Percentiles rank a stretch among this genome's conserved stretches.
phyloP scores from a whole-genome alignment of 2,888 invertebrate species.

The Yponomeuta evonymella region DNA sequence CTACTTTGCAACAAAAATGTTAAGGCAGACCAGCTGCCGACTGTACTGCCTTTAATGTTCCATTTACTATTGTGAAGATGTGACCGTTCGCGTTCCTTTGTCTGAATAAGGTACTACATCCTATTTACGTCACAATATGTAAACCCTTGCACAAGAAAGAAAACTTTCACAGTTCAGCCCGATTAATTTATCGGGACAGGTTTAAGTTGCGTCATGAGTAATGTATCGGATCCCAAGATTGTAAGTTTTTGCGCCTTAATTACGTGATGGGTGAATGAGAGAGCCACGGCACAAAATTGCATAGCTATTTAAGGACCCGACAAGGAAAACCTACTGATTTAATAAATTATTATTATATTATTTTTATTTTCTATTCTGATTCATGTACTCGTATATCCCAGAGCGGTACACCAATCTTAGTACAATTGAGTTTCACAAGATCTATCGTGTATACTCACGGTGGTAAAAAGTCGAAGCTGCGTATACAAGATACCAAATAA shows the following conservation, averaged over 20 bases:
- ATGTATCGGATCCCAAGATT: not conserved
- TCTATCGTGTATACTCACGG: no score
- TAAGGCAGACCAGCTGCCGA: no score
- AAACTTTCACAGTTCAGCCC: not conserved
- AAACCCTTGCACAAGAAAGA: not conserved
- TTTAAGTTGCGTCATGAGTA: not conserved
- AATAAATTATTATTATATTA: no score
- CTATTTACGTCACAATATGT: not conserved
- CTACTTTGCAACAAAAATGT: no score
- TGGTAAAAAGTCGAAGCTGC: no score
- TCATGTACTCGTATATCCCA: no score
- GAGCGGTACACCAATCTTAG: no score
- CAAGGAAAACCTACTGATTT: no score
- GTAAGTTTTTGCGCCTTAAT: not conserved
- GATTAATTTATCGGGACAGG: not conserved
- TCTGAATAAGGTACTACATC: not conserved
- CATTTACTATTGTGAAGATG: not conserved
- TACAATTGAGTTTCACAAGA: no score
- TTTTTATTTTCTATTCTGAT: no score
- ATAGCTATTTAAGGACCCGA: no score
- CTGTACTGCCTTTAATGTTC: not conserved
- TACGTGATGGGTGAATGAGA: not conserved
- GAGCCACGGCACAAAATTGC: conserved; percentile 14
- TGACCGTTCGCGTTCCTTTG: not conserved
- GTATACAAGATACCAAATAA: no score